Evolutionary conservation across 2,888 invertebrate species (phyloP).

Genomic region (Drosophila percnosoma): DNA sequence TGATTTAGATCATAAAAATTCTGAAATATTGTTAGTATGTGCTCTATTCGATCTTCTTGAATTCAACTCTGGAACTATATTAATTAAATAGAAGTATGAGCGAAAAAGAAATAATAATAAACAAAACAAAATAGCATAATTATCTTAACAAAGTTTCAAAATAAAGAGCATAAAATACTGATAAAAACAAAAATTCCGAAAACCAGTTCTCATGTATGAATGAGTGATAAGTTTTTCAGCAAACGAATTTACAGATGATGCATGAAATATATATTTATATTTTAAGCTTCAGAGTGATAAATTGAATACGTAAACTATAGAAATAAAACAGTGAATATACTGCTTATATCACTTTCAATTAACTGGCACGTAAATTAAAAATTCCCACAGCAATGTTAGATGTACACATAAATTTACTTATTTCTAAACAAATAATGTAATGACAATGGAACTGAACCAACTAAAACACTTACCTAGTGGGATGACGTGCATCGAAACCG

Average conservation of each 20-base stretch:
- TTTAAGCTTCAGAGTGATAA: not conserved
- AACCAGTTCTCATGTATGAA: conserved; percentile 41
- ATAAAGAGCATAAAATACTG: conserved; percentile 18
- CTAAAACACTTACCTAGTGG: conserved; percentile 74
- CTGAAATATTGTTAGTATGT: not conserved
- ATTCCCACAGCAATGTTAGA: not conserved
- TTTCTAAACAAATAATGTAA: conserved; percentile 7
- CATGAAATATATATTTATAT: not conserved
- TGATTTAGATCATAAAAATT: not conserved
- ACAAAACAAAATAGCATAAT: not conserved
- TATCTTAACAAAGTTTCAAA: not conserved
- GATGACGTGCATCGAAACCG: conserved; percentile 80
- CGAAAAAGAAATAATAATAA: too few species aligned
- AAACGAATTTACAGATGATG: conserved; percentile 10
- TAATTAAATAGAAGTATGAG: not conserved
- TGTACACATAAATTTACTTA: not conserved
- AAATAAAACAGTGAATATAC: not conserved
- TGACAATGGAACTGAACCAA: not conserved
- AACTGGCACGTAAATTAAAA: not conserved
- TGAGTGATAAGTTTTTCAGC: not conserved
- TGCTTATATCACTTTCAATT: not conserved
- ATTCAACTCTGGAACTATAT: not conserved
- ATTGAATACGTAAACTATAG: not conserved
- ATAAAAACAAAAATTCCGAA: conserved; percentile 37
- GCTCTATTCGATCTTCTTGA: not conserved